These are phyloP conservation scores for Eulemur coronatus DNA, from an alignment of 2,797 vertebrate species.

Conservation along the genomic window DNA sequence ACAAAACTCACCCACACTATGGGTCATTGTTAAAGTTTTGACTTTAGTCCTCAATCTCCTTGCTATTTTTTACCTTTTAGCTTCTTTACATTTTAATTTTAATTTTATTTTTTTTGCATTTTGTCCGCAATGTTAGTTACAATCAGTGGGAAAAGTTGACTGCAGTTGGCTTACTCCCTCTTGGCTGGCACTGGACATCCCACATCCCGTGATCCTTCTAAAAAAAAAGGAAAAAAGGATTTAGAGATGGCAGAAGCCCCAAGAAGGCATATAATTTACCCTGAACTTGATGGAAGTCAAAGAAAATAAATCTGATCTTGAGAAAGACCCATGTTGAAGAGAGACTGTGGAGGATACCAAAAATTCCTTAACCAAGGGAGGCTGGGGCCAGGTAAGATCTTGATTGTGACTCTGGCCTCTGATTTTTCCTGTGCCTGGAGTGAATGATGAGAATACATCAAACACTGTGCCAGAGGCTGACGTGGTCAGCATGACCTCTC, in stretches of 20 bases:
- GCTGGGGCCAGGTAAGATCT: background rate
- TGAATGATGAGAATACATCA: background rate
- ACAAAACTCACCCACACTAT: background rate
- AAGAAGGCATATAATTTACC: background rate
- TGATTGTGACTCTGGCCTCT: background rate
- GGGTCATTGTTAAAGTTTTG: background rate
- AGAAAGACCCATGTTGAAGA: background rate
- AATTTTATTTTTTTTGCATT: background rate
- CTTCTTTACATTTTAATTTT: background rate
- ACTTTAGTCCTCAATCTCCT: background rate
- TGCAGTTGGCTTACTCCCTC: background rate
- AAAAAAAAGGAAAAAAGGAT: background rate
- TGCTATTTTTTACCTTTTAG: background rate
- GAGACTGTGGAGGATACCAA: background rate
- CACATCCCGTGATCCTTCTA: background rate
- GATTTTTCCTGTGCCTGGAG: background rate
- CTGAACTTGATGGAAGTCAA: background rate
- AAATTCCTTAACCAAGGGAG: background rate
- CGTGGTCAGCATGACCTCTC: background rate
- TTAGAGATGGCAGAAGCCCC: background rate
- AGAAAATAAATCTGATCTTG: slow-evolving; percentile 6
- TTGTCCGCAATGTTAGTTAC: background rate
- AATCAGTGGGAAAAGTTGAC: background rate
- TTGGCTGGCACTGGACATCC: background rate
- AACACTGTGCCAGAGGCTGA: background rate